Percentiles rank a stretch among this genome's conserved stretches.
phyloP scores from a whole-genome alignment of 2,888 invertebrate genomes.

The Troilus luridus region DNA sequence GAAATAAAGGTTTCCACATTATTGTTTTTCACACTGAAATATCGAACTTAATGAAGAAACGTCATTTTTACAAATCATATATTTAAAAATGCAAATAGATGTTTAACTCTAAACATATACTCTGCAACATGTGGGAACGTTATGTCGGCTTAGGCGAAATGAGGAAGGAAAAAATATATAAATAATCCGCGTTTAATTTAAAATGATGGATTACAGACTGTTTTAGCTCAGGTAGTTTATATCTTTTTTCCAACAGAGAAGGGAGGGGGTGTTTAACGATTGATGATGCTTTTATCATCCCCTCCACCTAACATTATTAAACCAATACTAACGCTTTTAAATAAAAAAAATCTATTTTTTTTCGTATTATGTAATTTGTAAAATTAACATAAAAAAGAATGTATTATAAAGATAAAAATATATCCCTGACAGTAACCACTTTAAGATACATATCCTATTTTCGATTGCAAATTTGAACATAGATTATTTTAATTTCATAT shows the following conservation, averaged over 20 bases:
- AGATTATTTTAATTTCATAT: too few species aligned
- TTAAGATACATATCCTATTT: too few species aligned
- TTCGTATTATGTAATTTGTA: neutral
- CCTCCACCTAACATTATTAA: neutral
- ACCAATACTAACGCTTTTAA: neutral
- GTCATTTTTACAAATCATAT: neutral
- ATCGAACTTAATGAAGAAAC: neutral
- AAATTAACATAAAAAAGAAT: neutral
- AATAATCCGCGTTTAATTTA: constrained; percentile 30
- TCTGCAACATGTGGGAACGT: constrained; percentile 21
- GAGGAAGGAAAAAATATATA: neutral
- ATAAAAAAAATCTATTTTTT: neutral
- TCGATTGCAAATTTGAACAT: too few species aligned
- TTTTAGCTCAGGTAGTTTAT: constrained; percentile 30
- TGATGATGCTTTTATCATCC: constrained; percentile 38
- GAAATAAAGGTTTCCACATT: neutral
- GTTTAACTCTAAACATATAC: neutral
- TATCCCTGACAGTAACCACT: too few species aligned
- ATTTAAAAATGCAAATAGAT: neutral
- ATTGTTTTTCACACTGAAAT: neutral
- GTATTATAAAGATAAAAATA: too few species aligned
- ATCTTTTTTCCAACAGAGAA: neutral
- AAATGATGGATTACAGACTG: constrained; percentile 40
- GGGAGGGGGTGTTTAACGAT: constrained; percentile 14
- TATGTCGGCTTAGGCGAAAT: constrained; percentile 8